Conservation (phyloP, 2,888 invertebrate species). For the Nomada goodeniana region DNA sequence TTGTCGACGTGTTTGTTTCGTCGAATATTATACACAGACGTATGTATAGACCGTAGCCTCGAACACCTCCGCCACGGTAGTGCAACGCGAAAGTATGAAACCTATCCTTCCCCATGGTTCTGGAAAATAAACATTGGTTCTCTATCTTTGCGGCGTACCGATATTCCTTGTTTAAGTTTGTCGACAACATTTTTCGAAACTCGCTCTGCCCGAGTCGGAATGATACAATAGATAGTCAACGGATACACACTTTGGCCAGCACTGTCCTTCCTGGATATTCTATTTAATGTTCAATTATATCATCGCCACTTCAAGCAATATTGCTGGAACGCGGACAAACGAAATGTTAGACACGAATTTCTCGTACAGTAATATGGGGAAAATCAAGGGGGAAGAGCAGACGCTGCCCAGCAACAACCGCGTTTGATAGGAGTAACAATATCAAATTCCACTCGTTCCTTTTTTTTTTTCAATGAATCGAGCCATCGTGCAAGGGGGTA, state of each 20-base stretch:
- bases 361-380: neutral
- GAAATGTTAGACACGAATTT: neutral
- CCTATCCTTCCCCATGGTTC: neutral
- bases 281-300: too few species aligned
- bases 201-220: too few species aligned
- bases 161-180: too few species aligned
- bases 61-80: neutral
- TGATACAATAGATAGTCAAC: too few species aligned
- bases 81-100: neutral
- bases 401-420: neutral
- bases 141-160: neutral
- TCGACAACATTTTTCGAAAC: constrained; percentile 26
- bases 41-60: neutral
- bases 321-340: neutral
- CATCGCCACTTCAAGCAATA: too few species aligned
- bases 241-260: too few species aligned
- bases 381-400: neutral
- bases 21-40: constrained; percentile 7
- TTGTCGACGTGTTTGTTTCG: constrained; percentile 1
- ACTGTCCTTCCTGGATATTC: too few species aligned
- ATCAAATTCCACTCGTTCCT: constrained; percentile 48
- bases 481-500: constrained; percentile 57
- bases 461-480: constrained; percentile 71
- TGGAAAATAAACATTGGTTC: neutral
- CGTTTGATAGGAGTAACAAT: constrained; percentile 37